Conservation (phyloP, 2,113 vertebrate genomes). For the Motacilla alba region DNA sequence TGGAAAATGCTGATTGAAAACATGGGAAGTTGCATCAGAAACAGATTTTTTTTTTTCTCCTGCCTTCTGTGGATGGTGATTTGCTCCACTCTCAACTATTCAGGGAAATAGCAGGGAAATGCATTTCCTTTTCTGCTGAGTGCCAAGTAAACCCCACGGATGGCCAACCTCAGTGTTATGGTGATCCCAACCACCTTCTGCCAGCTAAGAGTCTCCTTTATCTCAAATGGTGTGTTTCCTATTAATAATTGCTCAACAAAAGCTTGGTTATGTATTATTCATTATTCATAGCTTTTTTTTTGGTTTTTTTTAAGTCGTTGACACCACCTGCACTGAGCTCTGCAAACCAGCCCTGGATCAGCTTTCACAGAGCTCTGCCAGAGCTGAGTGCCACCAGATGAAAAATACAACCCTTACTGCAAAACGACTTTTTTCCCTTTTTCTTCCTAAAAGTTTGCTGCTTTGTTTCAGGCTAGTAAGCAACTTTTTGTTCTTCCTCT, state of each 20-base stretch:
- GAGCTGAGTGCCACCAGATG: background rate
- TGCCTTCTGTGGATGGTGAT: background rate
- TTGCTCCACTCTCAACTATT: background rate
- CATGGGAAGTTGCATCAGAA: constrained; percentile 26
- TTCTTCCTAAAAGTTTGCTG: background rate
- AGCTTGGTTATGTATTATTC: background rate
- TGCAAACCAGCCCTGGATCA: background rate
- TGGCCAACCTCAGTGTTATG: background rate
- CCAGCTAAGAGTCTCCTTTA: background rate
- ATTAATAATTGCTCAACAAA: constrained; percentile 40
- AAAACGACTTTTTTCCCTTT: background rate
- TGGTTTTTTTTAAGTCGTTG: background rate
- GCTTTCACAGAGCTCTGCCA: background rate
- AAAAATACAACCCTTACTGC: background rate
- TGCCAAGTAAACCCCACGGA: background rate
- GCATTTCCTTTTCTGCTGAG: background rate
- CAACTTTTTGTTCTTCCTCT: background rate
- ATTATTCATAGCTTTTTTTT: background rate
- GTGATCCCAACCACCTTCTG: background rate
- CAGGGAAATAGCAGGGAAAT: constrained; percentile 12
- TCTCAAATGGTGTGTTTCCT: background rate
- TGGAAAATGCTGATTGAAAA: constrained; percentile 16
- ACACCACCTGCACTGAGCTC: background rate
- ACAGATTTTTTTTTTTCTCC: background rate
- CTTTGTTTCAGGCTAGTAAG: background rate